Evolutionary conservation across 2,113 vertebrate species (phyloP), one percentile per base, ranked within the genome.

Genomic region (Ophiodon elongatus): DNA sequence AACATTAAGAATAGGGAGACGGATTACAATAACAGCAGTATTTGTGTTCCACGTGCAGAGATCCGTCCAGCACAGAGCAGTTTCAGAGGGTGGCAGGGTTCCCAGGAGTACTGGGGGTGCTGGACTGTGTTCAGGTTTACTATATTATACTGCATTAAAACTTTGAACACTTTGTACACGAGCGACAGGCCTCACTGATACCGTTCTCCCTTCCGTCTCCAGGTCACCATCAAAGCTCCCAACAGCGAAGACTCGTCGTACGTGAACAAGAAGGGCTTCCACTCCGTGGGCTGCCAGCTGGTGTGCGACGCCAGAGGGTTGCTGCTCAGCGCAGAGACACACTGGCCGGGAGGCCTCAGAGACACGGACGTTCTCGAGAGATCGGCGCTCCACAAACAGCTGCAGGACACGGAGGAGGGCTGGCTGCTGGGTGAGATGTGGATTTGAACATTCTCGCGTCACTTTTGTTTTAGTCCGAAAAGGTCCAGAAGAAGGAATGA

Each of bases 171-270:
- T 50, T 0, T 66, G 2, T 62, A n/a, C 60, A 0, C 50, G 57
- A 54, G 23, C 21, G 33, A 60, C 39, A 17, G 33, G 33, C 43
- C 33, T 21, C 15, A 54, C 59, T 13, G 7, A 71, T 66, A 2
- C 19, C 23, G 35, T 56, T 0, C 31, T 6, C 57, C 15, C 10
- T 52, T 62, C 52, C 31, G 3, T 45, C 29, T 79, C 25, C 96
- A 99, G 29, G 96, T 99, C 59, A 94, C 97, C 19, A 99, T 99
- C 89, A 99, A 99, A 93, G 98, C 98, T 0, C 98, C 98, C 6
- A 99, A 97, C 88, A 96, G 97, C 0, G 98, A 99, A 86, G 97
- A 99, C 89, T 89, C 97, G 1, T 97, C 97, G 0, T 99, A 97
- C 0, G 97, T 98, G 76, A 99, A 99, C 88, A 95, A 95, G 78